phyloP scores from a whole-genome alignment of 2,888 invertebrate species.

The Entomobrya proxima region DNA sequence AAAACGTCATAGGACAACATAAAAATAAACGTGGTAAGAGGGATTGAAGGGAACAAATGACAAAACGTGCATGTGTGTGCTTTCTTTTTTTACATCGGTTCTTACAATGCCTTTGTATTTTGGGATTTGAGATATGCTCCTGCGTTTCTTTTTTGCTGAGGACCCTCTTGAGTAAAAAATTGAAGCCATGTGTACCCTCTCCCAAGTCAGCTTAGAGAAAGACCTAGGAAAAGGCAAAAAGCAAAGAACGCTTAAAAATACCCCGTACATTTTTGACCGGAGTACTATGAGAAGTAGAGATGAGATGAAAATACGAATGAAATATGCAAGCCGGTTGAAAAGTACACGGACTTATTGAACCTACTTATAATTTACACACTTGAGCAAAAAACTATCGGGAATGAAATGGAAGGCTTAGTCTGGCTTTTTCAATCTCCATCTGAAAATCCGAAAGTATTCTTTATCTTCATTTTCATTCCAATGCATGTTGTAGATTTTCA shows the following conservation, averaged over 20 bases:
- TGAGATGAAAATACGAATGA: not conserved
- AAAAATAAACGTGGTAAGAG: too few relatives aligned
- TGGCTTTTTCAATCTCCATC: not conserved
- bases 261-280: not conserved
- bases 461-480: constrained; percentile 4
- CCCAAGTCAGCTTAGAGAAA: not conserved
- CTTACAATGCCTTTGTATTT: not conserved
- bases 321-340: not conserved
- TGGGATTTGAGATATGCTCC: not conserved
- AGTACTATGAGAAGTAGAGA: not conserved
- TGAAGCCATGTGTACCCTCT: constrained; percentile 24
- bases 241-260: not conserved
- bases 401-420: not conserved
- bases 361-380: not conserved
- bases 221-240: not conserved
- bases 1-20: too few relatives aligned
- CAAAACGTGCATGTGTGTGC: not conserved
- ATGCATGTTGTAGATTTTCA: not conserved
- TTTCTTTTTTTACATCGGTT: not conserved
- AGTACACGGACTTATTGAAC: too few relatives aligned
- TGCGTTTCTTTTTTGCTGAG: constrained; percentile 2
- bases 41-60: too few relatives aligned
- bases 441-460: too few relatives aligned
- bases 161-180: constrained; percentile 11
- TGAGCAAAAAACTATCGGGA: not conserved